These are phyloP conservation scores for Anthrax anthrax DNA, from an alignment of 2,888 invertebrate species.

Conservation along the genomic window DNA sequence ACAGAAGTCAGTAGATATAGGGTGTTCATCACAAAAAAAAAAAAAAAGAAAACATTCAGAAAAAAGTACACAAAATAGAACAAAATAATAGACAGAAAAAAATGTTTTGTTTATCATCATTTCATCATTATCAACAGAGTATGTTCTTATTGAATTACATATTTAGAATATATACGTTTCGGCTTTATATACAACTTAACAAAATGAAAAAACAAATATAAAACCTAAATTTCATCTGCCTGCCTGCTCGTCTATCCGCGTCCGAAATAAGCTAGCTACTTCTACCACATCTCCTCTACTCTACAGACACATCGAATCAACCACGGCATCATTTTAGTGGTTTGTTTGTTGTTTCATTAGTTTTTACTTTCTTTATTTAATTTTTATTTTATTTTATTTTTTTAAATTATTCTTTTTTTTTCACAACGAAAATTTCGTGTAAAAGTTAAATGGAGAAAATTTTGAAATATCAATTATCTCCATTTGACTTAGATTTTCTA, in stretches of 20 bases:
- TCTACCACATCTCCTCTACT: constrained; percentile 9
- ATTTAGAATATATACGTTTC: no score
- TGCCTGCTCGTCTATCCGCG: constrained; percentile 6
- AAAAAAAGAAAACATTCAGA: no score
- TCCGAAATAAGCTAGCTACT: constrained; percentile 8
- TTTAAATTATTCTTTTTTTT: not conserved
- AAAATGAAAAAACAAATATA: not conserved
- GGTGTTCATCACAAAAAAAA: no score
- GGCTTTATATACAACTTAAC: not conserved
- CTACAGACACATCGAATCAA: constrained; percentile 15
- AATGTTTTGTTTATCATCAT: no score
- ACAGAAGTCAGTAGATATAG: no score
- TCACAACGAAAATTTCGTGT: not conserved
- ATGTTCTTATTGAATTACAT: no score
- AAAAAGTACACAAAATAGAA: no score
- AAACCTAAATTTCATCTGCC: constrained; percentile 1
- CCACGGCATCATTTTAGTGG: constrained; percentile 18
- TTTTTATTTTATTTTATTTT: constrained; percentile 4
- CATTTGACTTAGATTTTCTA: no score
- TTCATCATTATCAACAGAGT: no score
- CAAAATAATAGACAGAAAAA: no score
- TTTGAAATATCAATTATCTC: no score
- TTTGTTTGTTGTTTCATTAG: constrained; percentile 18
- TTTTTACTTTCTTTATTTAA: constrained; percentile 11
- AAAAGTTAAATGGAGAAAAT: no score